A percentile compares a stretch with the other conserved stretches of the same genome.
phyloP scores from a whole-genome alignment of 2,888 invertebrate species.

The Chalcosyrphus nemorum region DNA sequence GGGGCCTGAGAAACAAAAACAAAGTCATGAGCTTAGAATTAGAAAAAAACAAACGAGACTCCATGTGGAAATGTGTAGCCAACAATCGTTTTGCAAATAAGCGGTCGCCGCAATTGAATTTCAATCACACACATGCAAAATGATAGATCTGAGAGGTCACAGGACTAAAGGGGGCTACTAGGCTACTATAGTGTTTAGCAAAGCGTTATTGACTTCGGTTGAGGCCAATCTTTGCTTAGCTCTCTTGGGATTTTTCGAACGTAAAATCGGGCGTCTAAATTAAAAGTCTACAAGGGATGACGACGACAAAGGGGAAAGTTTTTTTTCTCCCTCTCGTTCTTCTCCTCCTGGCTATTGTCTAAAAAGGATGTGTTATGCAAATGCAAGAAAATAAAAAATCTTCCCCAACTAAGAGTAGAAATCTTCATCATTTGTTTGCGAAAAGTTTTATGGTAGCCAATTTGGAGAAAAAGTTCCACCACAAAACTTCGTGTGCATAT shows the following conservation, averaged over 20 bases:
- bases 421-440: slow-evolving; percentile 61
- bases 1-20: slow-evolving; percentile 39
- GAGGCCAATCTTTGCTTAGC: slow-evolving; percentile 80
- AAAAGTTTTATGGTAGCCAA: slow-evolving; percentile 57
- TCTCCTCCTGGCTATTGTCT: slow-evolving; percentile 41
- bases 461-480: slow-evolving; percentile 43
- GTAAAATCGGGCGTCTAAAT: slow-evolving; percentile 81
- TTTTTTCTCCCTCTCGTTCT: not conserved
- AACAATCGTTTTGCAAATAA: slow-evolving; percentile 69
- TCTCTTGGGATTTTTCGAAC: slow-evolving; percentile 81
- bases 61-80: slow-evolving; percentile 60
- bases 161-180: slow-evolving; percentile 16
- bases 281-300: slow-evolving; percentile 74
- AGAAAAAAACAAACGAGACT: not conserved
- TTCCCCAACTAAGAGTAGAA: slow-evolving; percentile 35
- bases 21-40: slow-evolving; percentile 13
- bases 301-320: not conserved
- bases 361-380: slow-evolving; percentile 67
- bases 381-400: slow-evolving; percentile 51
- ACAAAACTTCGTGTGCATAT: slow-evolving; percentile 55
- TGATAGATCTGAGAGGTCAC: slow-evolving; percentile 38
- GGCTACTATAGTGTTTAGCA: slow-evolving; percentile 68
- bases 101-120: slow-evolving; percentile 64
- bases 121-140: slow-evolving; percentile 72
- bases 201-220: slow-evolving; percentile 74